phyloP scores from a whole-genome alignment of 2,888 invertebrate species.

The Sinelater perroti region DNA sequence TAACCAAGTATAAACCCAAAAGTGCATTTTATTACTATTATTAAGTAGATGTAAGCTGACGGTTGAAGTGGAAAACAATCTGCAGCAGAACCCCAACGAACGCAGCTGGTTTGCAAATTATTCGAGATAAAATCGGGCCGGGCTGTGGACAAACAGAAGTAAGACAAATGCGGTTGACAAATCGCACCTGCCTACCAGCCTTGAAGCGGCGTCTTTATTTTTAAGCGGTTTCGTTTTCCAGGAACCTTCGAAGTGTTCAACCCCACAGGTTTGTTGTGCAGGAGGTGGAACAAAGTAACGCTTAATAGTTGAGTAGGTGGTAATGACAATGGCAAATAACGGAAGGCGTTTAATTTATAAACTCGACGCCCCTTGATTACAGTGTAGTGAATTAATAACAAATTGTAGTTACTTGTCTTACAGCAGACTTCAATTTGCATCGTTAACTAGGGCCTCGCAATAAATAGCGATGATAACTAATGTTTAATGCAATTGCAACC shows the following conservation, averaged over 20 bases:
- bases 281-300: neutral
- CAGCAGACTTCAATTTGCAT: slow-evolving; percentile 54
- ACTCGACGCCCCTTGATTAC: slow-evolving; percentile 46
- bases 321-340: slow-evolving; percentile 25
- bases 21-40: too few species aligned
- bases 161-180: slow-evolving; percentile 31
- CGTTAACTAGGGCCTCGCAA: slow-evolving; percentile 50
- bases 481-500: slow-evolving; percentile 22
- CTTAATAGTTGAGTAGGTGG: slow-evolving; percentile 13
- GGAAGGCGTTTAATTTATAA: slow-evolving; percentile 45
- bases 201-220: slow-evolving; percentile 20
- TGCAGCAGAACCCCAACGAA: too few species aligned
- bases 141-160: slow-evolving; percentile 30
- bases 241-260: neutral
- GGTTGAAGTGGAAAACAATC: too few species aligned
- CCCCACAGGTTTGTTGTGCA: neutral
- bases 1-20: too few species aligned
- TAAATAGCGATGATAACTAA: slow-evolving; percentile 43
- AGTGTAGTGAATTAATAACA: slow-evolving; percentile 51
- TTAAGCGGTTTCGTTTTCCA: neutral
- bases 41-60: too few species aligned
- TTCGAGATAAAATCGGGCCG: slow-evolving; percentile 31
- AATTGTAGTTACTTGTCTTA: slow-evolving; percentile 49
- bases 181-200: slow-evolving; percentile 27
- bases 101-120: slow-evolving; percentile 37